Base-by-base conservation (phyloP, 2,888 invertebrate genomes). In the Trisateles emortualis region DNA sequence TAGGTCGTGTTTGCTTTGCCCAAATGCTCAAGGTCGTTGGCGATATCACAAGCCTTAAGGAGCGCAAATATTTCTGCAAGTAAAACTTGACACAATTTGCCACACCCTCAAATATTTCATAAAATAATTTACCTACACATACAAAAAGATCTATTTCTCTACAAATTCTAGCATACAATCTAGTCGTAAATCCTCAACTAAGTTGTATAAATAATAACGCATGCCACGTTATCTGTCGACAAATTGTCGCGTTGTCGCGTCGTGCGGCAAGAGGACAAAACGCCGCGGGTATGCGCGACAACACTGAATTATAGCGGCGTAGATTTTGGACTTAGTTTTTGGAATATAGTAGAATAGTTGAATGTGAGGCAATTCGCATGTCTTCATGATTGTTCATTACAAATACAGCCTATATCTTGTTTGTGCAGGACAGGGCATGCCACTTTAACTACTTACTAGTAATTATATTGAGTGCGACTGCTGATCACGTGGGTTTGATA, bases 201-300 rank as follows among this genome's bases (percentile, higher is more conserved):
- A 59, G 52, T 50, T 64, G 57, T 58, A 68, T 72, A 76, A 76
- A 76, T 74, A 75, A 75, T 70, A 69, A 68, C 54, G 59, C 65
- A 66, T 65, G 73, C 73, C 67, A 57, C 47, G 65, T 64, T 80
- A 83, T 82, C 81, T 70, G 66, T 79, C 80, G 81, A 84, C 86
- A 84, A 86, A 85, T 86, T 83, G 83, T 83, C 80, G 82, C 81
- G 59, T 72, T 76, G 76, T 76, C 75, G 68, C 74, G 70, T 67
- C 65, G 62, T 57, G 55, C 59, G 47, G 59, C 58, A 49, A 40
- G 32, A 39, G 52, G 44, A 61, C 74, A 53, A 69, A 72, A 69
- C 74, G 65, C 72, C 49, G 63, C 72, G 72, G 71, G 71, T 58
- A 66, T 55, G 47, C 60, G 46, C 60, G 47, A 74, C 71, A 69